Base-by-base conservation (phyloP, 2,888 invertebrate species). In the Andrena trimmerana region DNA sequence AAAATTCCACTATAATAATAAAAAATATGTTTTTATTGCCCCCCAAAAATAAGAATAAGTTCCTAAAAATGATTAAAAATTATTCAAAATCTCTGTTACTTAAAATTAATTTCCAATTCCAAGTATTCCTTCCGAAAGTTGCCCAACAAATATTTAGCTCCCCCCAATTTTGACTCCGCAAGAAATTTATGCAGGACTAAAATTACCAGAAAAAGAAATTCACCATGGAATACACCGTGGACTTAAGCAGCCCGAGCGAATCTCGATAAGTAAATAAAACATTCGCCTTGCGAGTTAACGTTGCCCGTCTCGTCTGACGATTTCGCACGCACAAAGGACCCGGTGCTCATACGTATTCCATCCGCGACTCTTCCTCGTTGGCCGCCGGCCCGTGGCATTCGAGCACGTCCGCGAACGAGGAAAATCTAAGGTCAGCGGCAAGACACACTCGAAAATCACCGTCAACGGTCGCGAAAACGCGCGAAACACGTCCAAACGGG, bases 311-410 rank as follows among this genome's bases (percentile, higher is more conserved):
- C 10, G 42, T 60, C 52, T 31, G 31, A 62, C 59, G 76, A 82
- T 85, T 85, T 84, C 67, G 82, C 84, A 84, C 77, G 78, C 81
- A 67, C 69, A 74, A 71, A 85, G 81, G 78, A 84, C 78, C 42
- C 77, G 81, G 76, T 67, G 84, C 78, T 79, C 76, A 68, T 85
- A 76, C 59, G 73, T 90, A 90, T 90, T 90, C 90, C 81, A 84
- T 74, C 66, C 86, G 86, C 75, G 85, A 70, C 77, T 86, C 80
- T 90, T 90, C 90, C 90, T 90, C 86, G 85, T 90, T 90, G 89
- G 88, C 88, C 62, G 31, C 54, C 20, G 70, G 86, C 88, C 88
- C 88, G 63, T 67, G 60, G 63, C 90, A 89, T 90, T 88, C 88
- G 68, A 65, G 66, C 88, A 88, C 86, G 88, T 89, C 57, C 83